Evolutionary conservation across 2,888 invertebrate species (phyloP).

Genomic region (Pardosa pseudoannulata): DNA sequence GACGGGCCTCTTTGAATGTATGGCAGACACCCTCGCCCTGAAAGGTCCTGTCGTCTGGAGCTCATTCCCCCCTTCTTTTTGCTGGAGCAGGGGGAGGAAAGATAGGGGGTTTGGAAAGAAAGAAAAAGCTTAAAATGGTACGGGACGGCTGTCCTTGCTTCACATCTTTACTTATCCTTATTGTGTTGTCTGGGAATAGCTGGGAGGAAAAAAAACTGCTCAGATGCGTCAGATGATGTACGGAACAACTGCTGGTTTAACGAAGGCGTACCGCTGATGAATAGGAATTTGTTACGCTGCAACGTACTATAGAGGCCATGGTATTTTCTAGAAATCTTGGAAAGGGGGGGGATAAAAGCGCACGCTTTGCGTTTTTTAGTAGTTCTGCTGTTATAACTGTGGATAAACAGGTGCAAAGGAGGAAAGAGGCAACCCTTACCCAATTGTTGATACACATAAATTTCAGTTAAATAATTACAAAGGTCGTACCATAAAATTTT

Average conservation of each 20-base stretch:
- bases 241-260: background rate
- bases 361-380: no score
- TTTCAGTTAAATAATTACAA: no score
- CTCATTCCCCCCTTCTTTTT: background rate
- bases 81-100: background rate
- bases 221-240: slow-evolving; percentile 9
- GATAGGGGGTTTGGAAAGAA: background rate
- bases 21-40: slow-evolving; percentile 12
- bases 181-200: background rate
- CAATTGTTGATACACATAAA: no score
- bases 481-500: no score
- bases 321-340: no score
- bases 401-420: no score
- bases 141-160: background rate
- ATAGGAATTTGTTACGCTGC: background rate
- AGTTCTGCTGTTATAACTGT: no score
- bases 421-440: no score
- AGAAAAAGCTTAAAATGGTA: background rate
- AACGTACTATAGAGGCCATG: background rate
- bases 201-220: background rate
- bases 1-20: background rate
- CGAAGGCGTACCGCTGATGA: background rate
- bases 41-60: slow-evolving; percentile 3
- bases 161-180: background rate
- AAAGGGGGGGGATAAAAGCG: no score